Percentiles rank a stretch among this genome's conserved stretches.
Evolutionary conservation across 2,888 invertebrate genomes (phyloP).

Genomic region (Ptychoptera contaminata): DNA sequence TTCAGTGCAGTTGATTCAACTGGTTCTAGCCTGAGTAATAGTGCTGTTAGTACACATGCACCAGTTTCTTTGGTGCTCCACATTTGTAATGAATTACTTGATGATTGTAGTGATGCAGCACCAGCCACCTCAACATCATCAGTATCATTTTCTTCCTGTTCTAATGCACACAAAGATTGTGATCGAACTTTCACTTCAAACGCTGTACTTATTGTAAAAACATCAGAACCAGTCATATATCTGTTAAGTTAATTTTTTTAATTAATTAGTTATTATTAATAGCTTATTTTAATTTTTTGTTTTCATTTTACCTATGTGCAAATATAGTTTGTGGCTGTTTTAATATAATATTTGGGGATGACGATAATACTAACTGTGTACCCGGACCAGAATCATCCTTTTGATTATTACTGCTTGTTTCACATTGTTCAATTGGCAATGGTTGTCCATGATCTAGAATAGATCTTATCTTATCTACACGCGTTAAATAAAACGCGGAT

Average conservation of each 20-base stretch:
- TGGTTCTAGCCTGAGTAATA: conserved; percentile 25
- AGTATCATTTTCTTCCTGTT: conserved; percentile 4
- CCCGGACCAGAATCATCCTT: conserved; percentile 27
- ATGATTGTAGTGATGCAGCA: conserved; percentile 4
- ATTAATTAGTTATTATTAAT: conserved; percentile 1
- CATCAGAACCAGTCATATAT: conserved; percentile 20
- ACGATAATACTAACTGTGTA: conserved; percentile 25
- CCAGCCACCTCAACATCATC: neutral
- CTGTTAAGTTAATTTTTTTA: conserved; percentile 1
- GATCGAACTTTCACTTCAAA: conserved; percentile 29
- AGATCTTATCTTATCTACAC: conserved; percentile 30
- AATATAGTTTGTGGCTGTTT: conserved; percentile 18
- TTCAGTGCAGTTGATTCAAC: conserved; percentile 8
- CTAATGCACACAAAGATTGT: conserved; percentile 23
- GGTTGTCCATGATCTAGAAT: conserved; percentile 31
- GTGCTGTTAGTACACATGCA: conserved; percentile 28
- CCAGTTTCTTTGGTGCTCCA: conserved; percentile 32
- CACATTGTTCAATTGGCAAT: conserved; percentile 17
- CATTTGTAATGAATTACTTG: conserved; percentile 6
- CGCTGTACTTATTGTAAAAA: conserved; percentile 27
- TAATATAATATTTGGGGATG: conserved; percentile 24
- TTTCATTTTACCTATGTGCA: conserved; percentile 15
- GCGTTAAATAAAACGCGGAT: conserved; percentile 27
- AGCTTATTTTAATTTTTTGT: neutral
- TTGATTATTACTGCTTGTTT: conserved; percentile 13